Evolutionary conservation across 2,113 vertebrate genomes (phyloP).

Genomic region (Balaeniceps rex): DNA sequence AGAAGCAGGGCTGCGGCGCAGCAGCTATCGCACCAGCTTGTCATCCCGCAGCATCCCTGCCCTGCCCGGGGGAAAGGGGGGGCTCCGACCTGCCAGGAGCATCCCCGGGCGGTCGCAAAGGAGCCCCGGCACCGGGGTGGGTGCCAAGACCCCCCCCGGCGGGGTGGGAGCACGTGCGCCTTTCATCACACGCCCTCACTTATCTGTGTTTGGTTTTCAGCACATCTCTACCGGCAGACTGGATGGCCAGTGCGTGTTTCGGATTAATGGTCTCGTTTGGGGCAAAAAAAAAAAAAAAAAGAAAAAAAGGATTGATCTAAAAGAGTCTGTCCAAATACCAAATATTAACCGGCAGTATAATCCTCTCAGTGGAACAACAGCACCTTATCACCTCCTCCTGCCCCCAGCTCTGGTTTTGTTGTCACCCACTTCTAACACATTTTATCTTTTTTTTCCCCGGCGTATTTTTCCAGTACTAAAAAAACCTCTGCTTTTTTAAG

Average conservation of each 20-base stretch:
- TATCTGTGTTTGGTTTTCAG: neutral
- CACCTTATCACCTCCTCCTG: conserved; percentile 10
- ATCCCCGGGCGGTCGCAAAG: neutral
- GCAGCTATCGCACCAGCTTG: neutral
- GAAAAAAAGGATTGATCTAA: neutral
- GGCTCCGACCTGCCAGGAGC: neutral
- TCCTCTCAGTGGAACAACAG: neutral
- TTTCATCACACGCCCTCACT: neutral
- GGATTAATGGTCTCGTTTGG: neutral
- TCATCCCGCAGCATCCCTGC: neutral
- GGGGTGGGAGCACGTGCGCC: neutral
- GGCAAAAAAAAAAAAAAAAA: neutral
- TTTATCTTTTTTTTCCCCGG: conserved; percentile 27
- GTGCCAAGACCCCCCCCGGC: neutral
- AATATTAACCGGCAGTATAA: neutral
- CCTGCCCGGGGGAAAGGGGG: neutral
- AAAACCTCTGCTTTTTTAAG: conserved; percentile 63
- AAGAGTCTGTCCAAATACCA: neutral
- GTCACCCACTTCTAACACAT: conserved; percentile 19
- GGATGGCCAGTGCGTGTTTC: neutral
- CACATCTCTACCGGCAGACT: neutral
- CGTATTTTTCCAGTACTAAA: conserved; percentile 73
- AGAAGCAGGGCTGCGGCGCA: too few relatives aligned
- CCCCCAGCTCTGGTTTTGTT: neutral
- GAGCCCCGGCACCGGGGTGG: neutral